phyloP scores from a whole-genome alignment of 2,113 vertebrate genomes.

The Sinocyclocheilus maitianheensis region DNA sequence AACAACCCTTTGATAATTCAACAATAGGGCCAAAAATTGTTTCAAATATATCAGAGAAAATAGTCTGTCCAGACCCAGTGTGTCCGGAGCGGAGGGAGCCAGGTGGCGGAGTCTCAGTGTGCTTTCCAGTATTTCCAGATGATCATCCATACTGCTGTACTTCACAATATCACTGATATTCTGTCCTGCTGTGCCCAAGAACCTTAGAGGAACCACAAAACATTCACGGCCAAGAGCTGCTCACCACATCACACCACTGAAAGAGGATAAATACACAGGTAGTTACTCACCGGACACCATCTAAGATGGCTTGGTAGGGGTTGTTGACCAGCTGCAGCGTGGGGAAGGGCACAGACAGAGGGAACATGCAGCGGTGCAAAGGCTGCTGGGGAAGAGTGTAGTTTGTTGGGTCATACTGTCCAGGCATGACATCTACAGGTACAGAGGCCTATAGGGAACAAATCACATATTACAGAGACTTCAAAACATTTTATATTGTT shows the following conservation, averaged over 20 bases:
- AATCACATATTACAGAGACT: neutral
- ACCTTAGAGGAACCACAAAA: conserved; percentile 69
- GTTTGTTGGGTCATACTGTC: conserved; percentile 94
- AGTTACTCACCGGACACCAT: conserved; percentile 82
- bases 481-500: too few relatives aligned
- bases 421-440: conserved; percentile 93
- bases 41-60: neutral
- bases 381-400: conserved; percentile 94
- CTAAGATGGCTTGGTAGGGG: conserved; percentile 86
- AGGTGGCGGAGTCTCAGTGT: conserved; percentile 88
- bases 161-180: conserved; percentile 90
- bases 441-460: conserved; percentile 79
- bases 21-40: neutral
- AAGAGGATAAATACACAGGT: neutral
- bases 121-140: conserved; percentile 92
- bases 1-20: neutral
- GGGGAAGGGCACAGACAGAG: conserved; percentile 81
- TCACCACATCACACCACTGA: neutral
- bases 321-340: conserved; percentile 90
- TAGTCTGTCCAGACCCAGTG: conserved; percentile 77
- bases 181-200: conserved; percentile 92
- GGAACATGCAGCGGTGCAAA: conserved; percentile 94
- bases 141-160: conserved; percentile 89
- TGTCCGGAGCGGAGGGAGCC: conserved; percentile 93
- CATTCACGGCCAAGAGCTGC: neutral